A percentile compares a stretch with the other conserved stretches of the same genome.
These are phyloP conservation scores for Oncorhynchus masou DNA, from an alignment of 2,113 vertebrate species.

Conservation along the genomic window DNA sequence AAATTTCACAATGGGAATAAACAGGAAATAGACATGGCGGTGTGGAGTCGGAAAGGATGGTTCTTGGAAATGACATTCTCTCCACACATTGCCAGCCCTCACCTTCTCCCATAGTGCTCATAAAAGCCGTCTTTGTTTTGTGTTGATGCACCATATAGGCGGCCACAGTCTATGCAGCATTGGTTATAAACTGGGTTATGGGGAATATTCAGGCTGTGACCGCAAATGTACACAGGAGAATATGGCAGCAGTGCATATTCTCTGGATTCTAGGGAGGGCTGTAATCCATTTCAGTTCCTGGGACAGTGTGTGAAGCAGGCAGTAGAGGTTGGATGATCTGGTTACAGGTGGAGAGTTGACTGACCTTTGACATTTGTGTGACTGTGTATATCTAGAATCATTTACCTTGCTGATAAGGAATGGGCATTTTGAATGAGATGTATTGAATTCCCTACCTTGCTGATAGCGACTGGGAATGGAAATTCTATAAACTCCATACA, in stretches of 20 bases:
- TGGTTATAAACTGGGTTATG: conserved; percentile 71
- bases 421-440: neutral
- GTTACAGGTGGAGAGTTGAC: conserved; percentile 24
- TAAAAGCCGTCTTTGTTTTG: conserved; percentile 71
- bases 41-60: conserved; percentile 71
- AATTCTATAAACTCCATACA: too few species aligned
- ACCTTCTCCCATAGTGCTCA: conserved; percentile 56
- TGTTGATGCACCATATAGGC: conserved; percentile 68
- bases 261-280: neutral
- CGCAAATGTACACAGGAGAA: conserved; percentile 44
- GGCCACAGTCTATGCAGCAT: conserved; percentile 69
- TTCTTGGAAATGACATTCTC: conserved; percentile 75
- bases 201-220: conserved; percentile 69
- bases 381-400: conserved; percentile 11
- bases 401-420: neutral
- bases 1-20: conserved; percentile 77
- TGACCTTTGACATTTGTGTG: conserved; percentile 31
- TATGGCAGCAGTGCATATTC: neutral
- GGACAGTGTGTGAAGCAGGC: conserved; percentile 3
- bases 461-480: neutral
- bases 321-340: conserved; percentile 18
- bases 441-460: neutral
- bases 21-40: conserved; percentile 77
- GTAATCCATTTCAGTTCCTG: neutral
- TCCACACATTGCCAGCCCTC: conserved; percentile 64